phyloP scores from a whole-genome alignment of 2,113 vertebrate species.

The Phasianus colchicus region DNA sequence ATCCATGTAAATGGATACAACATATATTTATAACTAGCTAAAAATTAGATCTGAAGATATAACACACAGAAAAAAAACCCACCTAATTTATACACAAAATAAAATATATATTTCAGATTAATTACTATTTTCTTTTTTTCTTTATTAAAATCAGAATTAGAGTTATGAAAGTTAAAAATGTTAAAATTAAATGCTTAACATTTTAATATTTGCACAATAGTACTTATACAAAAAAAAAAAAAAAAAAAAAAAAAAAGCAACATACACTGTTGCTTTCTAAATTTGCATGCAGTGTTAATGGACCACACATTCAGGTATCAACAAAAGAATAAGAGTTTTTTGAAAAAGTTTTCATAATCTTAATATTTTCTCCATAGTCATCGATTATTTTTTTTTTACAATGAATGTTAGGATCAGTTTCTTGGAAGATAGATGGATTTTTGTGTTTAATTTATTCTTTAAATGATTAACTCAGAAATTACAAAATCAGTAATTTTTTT shows the following conservation, averaged over 20 bases:
- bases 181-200: neutral
- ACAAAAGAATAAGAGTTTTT: neutral
- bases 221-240: neutral
- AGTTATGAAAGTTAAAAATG: neutral
- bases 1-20: neutral
- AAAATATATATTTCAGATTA: neutral
- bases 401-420: neutral
- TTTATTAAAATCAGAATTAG: rapidly evolving
- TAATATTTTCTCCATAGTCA: neutral
- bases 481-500: neutral
- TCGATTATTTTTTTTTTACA: neutral
- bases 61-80: neutral
- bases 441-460: neutral
- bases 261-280: rapidly evolving
- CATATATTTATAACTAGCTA: neutral
- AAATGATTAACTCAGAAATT: neutral
- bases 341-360: neutral
- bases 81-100: neutral
- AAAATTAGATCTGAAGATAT: neutral
- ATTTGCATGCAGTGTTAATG: neutral
- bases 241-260: neutral
- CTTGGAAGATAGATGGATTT: neutral
- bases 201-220: neutral
- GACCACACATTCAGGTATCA: neutral
- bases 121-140: neutral